Percentiles rank a stretch among this genome's conserved stretches.
These are phyloP conservation scores for Drosophila grimshawi DNA, from an alignment of 1,140 invertebrate genomes.

Conservation along the genomic window DNA sequence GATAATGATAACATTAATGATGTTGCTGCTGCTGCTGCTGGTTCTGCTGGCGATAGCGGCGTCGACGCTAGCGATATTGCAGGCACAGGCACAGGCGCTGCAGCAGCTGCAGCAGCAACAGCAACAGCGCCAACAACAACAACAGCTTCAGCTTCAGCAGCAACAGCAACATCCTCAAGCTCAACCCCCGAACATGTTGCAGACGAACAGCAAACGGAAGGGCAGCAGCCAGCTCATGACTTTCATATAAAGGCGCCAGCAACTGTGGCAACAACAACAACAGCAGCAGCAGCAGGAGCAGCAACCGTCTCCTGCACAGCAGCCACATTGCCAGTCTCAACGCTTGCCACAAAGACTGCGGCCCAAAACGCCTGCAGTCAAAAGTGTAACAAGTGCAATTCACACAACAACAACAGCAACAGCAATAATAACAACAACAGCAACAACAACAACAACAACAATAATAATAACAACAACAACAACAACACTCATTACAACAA, in stretches of 20 bases:
- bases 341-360: slow-evolving; percentile 8
- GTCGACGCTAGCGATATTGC: slow-evolving; percentile 3
- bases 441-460: slow-evolving; percentile 59
- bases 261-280: slow-evolving; percentile 7
- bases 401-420: slow-evolving; percentile 53
- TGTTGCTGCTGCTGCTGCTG: slow-evolving; percentile 19
- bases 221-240: slow-evolving; percentile 23
- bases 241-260: slow-evolving; percentile 31
- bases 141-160: slow-evolving; percentile 3
- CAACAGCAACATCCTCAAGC: slow-evolving; percentile 39
- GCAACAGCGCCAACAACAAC: slow-evolving; percentile 30
- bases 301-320: slow-evolving; percentile 31
- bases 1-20: slow-evolving; percentile 31
- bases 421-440: slow-evolving; percentile 58
- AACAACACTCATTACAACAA: slow-evolving; percentile 83
- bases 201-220: slow-evolving; percentile 7
- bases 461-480: slow-evolving; percentile 70
- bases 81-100: slow-evolving; percentile 4
- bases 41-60: slow-evolving; percentile 2
- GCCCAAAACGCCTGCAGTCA: slow-evolving; percentile 55
- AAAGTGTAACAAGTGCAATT: slow-evolving; percentile 82
- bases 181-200: slow-evolving; percentile 5
- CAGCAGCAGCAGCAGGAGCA: slow-evolving; percentile 41
- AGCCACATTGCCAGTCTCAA: slow-evolving; percentile 29
- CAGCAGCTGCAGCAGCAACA: slow-evolving; percentile 14